Base-by-base conservation (phyloP, 2,797 vertebrate species). In the Vespertilio murinus region DNA sequence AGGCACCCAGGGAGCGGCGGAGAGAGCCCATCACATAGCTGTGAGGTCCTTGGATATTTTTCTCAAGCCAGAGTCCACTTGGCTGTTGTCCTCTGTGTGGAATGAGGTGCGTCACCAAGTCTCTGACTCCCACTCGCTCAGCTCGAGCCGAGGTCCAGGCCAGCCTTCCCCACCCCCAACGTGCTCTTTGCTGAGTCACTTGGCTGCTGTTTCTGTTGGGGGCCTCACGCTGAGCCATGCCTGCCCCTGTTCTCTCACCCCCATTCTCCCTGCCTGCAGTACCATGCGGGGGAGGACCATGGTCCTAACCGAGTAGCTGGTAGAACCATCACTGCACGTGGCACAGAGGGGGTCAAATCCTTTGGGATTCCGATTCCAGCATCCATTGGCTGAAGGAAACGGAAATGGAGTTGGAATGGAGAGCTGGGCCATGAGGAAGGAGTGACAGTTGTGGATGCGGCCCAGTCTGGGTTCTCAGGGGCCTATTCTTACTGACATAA, bases 101-200 rank as follows among this genome's bases (percentile, higher is more conserved):
- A n/a, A 28, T 17, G 18, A 52, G 16, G 6, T 8, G 30, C 1
- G 30, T 30, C 83, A 11, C 10, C 23, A 16, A 16, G 8, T 10
- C 64, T 6, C 85, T 5, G 38, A 12, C 33, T 74, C 49, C 81
- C 14, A 3, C 33, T 56, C 3, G 13, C 30, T 52, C 42, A 13
- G 38, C n/a, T 28, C 59, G 33, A 7, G 61, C 4, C 45, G 18
- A 0, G 0, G 61, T 54, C 49, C 22, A 5, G 25, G 3, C 17
- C 22, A 59, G 45, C 33, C 45, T 5, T 59, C 42, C 0, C 17
- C 69, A 74, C 5, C 4, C 7, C 70, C 2, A 2, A 25, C 59
- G 2, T 17, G 38, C 30, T 59, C 71, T 84, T 33, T 28, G n/a
- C 65, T 80, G 91, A 95, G 28, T 96, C 94, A 91, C 52, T 6